A percentile compares a stretch with the other conserved stretches of the same genome.
Conservation (phyloP, 2,888 invertebrate species). For the Aphrophora alni region DNA sequence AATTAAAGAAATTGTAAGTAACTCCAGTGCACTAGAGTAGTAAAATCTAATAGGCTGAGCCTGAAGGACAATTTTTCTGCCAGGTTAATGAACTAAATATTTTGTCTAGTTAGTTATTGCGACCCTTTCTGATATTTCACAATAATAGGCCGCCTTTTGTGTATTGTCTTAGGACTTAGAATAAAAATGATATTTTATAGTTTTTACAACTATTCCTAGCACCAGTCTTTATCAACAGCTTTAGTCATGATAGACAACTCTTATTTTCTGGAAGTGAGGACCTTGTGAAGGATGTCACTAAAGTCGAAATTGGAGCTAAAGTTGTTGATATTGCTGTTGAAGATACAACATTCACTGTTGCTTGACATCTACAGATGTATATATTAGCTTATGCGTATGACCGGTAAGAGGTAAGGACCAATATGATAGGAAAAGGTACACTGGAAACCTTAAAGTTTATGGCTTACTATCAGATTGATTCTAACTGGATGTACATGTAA, state of each 20-base stretch:
- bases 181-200: too few relatives aligned
- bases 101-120: too few relatives aligned
- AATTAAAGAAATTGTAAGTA: too few relatives aligned
- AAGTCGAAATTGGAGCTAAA: conserved; percentile 82
- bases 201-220: too few relatives aligned
- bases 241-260: conserved; percentile 92
- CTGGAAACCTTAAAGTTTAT: conserved; percentile 92
- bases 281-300: conserved; percentile 92
- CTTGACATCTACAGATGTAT: conserved; percentile 93
- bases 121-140: too few relatives aligned
- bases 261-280: conserved; percentile 97
- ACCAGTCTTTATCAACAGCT: conserved; percentile 95
- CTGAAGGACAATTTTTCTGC: too few relatives aligned
- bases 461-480: conserved; percentile 66
- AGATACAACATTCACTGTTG: conserved; percentile 95
- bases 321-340: conserved; percentile 81
- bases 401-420: conserved; percentile 90
- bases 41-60: too few relatives aligned
- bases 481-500: too few relatives aligned
- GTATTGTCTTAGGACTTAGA: too few relatives aligned
- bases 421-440: conserved; percentile 83
- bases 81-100: too few relatives aligned
- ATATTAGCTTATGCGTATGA: conserved; percentile 96
- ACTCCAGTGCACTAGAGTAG: too few relatives aligned
- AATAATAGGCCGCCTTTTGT: too few relatives aligned